Conservation (phyloP, 2,113 vertebrate genomes). For the Chlorodrepanis virens region DNA sequence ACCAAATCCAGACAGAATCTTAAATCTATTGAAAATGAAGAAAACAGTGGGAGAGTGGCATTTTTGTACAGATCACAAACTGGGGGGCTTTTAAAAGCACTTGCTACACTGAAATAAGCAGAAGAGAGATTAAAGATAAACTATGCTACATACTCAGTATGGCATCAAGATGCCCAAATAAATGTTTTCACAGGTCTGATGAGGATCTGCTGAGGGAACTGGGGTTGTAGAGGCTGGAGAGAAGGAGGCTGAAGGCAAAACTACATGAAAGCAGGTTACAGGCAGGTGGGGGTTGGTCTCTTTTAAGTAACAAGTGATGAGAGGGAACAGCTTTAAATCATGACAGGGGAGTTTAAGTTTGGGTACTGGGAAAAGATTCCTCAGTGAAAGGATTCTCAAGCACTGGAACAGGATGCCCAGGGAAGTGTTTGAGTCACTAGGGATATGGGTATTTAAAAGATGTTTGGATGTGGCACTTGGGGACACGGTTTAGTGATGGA, state of each 20-base stretch:
- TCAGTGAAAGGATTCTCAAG: neutral
- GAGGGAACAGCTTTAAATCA: neutral
- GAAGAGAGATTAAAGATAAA: neutral
- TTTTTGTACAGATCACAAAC: neutral
- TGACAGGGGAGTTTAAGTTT: neutral
- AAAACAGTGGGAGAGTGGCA: neutral
- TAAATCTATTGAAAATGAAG: neutral
- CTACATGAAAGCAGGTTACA: neutral
- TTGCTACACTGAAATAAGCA: neutral
- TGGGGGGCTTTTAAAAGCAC: neutral
- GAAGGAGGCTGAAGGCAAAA: neutral
- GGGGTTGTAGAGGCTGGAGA: neutral
- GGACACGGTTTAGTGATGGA: neutral
- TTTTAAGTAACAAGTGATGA: neutral
- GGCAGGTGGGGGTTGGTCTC: neutral
- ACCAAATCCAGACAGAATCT: neutral
- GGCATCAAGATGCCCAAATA: neutral
- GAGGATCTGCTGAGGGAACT: neutral
- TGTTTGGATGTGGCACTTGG: neutral
- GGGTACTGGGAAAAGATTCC: neutral
- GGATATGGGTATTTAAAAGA: neutral
- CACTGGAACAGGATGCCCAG: neutral
- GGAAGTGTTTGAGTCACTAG: neutral
- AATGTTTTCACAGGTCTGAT: neutral
- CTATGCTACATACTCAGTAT: neutral